phyloP scores from a whole-genome alignment of 92 coral and sea anemone genomes.

The Porites evermanni region DNA sequence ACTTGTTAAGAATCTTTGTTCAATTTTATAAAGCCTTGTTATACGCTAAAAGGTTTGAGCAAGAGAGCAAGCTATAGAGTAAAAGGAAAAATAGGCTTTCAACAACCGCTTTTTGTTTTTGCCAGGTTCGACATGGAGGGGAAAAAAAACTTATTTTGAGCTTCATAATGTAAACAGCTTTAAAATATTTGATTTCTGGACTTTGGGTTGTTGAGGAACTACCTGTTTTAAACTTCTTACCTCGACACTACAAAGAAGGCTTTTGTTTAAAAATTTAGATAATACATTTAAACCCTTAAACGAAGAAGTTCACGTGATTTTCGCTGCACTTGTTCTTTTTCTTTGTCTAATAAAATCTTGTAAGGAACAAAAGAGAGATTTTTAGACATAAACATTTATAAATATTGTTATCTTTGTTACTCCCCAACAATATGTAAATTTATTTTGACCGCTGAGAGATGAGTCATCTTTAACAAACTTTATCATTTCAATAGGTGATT shows the following conservation, averaged over 20 bases:
- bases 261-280: no score
- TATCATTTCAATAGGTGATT: not conserved
- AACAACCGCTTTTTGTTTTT: not conserved
- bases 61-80: not conserved
- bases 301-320: not conserved
- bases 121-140: no score
- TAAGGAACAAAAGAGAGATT: no score
- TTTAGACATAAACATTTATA: no score
- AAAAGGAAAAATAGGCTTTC: no score
- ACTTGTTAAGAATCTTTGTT: slow-evolving; percentile 2
- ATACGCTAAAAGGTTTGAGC: not conserved
- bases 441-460: not conserved
- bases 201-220: not conserved
- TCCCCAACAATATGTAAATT: not conserved
- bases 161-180: not conserved
- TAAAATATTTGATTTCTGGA: not conserved
- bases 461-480: slow-evolving; percentile 26
- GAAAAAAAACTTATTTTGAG: no score
- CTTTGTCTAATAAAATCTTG: not conserved
- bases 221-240: no score
- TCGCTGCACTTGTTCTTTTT: not conserved
- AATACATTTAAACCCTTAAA: no score
- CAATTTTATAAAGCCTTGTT: not conserved
- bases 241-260: no score
- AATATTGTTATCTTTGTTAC: not conserved